Evolutionary conservation across 2,888 invertebrate species (phyloP).

Genomic region (Penaeus monodon): DNA sequence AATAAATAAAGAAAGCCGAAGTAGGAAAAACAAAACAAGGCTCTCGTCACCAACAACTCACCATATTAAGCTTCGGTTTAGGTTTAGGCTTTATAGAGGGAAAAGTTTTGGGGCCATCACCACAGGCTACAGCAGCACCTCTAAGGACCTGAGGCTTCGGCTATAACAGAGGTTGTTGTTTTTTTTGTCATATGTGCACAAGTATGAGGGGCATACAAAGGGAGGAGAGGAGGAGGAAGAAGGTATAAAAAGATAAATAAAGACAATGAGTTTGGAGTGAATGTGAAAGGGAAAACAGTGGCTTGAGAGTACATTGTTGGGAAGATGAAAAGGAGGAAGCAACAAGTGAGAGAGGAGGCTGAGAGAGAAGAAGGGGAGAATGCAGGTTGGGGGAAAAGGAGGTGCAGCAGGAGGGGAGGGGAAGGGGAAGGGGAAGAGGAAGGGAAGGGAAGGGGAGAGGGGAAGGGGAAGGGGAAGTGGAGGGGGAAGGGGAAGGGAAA

Average conservation of each 20-base stretch:
- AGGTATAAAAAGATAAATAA: neutral
- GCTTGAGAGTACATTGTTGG: neutral
- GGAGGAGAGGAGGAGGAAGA: neutral
- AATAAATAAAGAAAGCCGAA: neutral
- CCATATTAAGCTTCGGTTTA: constrained; percentile 33
- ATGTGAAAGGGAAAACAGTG: no score
- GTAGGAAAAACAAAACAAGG: neutral
- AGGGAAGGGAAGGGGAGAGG: no score
- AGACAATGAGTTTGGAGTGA: neutral
- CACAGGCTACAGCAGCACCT: constrained; percentile 31
- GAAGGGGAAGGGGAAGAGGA: no score
- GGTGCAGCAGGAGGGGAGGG: neutral
- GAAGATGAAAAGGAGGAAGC: neutral
- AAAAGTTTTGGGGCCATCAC: constrained; percentile 35
- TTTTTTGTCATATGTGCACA: no score
- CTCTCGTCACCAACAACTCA: constrained; percentile 17
- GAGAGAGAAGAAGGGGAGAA: no score
- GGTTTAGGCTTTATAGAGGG: constrained; percentile 48
- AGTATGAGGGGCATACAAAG: neutral
- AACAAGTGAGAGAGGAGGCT: neutral
- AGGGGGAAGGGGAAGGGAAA: no score
- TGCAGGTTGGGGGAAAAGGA: no score
- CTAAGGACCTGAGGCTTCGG: constrained; percentile 39
- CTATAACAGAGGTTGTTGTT: constrained; percentile 1
- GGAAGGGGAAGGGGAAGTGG: neutral